These are phyloP conservation scores for Athalia circularis DNA, from an alignment of 2,888 invertebrate species.

Conservation along the genomic window DNA sequence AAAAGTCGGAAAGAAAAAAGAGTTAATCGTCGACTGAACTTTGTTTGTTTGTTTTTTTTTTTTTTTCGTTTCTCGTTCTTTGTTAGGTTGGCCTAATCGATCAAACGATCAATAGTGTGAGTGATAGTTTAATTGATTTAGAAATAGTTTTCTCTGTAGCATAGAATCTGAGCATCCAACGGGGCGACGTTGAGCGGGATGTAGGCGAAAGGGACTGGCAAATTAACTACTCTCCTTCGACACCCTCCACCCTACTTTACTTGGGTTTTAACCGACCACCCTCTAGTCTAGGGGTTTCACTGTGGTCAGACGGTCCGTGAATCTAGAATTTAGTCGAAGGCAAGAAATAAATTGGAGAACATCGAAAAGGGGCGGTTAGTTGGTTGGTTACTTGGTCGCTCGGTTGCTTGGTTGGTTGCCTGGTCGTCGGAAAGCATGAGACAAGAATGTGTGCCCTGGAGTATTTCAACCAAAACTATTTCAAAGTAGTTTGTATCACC, in stretches of 20 bases:
- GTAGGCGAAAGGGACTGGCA: slow-evolving; percentile 47
- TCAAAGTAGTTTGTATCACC: slow-evolving; percentile 33
- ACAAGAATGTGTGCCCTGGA: slow-evolving; percentile 56
- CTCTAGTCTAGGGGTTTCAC: slow-evolving; percentile 53
- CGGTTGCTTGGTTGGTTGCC: too few relatives aligned
- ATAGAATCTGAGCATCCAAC: slow-evolving; percentile 42
- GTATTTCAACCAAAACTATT: slow-evolving; percentile 57
- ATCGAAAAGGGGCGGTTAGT: slow-evolving; percentile 20
- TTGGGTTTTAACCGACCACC: slow-evolving; percentile 15
- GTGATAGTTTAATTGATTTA: slow-evolving; percentile 70
- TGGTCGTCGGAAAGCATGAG: not conserved
- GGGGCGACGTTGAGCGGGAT: slow-evolving; percentile 20
- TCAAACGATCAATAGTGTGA: too few relatives aligned
- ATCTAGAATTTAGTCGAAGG: slow-evolving; percentile 57
- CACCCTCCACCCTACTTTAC: slow-evolving; percentile 19
- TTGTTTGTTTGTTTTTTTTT: not conserved
- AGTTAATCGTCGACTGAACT: not conserved
- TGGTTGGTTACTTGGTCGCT: too few relatives aligned
- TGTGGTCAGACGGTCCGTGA: slow-evolving; percentile 59
- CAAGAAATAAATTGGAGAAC: slow-evolving; percentile 72
- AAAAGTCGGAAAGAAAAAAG: too few relatives aligned
- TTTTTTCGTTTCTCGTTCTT: not conserved
- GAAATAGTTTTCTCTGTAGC: slow-evolving; percentile 64
- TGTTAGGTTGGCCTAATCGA: too few relatives aligned
- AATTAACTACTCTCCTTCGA: slow-evolving; percentile 56